Evolutionary conservation across 2,113 vertebrate species (phyloP).

Genomic region (Aphelocoma coerulescens): DNA sequence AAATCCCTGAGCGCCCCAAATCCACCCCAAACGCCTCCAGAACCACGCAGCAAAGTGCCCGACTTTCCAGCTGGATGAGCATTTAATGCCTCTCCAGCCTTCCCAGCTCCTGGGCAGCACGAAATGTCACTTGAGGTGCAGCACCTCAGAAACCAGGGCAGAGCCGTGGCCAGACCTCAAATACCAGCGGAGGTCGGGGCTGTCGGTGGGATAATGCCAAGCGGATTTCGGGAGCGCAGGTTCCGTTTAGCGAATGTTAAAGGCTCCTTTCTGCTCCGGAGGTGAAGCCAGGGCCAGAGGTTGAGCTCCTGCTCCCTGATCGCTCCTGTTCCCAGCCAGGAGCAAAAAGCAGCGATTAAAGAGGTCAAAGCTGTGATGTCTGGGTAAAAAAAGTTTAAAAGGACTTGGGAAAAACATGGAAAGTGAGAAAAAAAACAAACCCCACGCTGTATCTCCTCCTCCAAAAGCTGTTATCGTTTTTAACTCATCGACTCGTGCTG

Average conservation of each 20-base stretch:
- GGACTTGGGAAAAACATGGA: background rate
- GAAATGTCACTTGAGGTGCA: background rate
- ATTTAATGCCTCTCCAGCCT: accelerated
- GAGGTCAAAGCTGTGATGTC: background rate
- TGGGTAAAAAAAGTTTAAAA: background rate
- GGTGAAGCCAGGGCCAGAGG: background rate
- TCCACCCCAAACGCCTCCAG: too few species aligned
- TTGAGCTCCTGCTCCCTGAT: background rate
- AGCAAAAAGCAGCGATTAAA: background rate
- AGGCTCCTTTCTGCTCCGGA: background rate
- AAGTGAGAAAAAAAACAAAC: background rate
- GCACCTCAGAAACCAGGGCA: background rate
- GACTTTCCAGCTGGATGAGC: background rate
- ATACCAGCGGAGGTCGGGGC: background rate
- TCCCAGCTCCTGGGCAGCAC: background rate
- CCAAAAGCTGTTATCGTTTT: background rate
- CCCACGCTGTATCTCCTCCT: background rate
- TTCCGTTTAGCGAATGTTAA: background rate
- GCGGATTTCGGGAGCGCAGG: background rate
- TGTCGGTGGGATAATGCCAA: background rate
- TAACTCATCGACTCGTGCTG: background rate
- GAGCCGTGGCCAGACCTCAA: background rate
- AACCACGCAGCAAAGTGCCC: background rate
- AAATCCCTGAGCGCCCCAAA: accelerated
- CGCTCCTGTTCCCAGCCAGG: background rate